Conservation (phyloP, 2,797 vertebrate genomes). For the Lepidocolaptes lacrymiger region DNA sequence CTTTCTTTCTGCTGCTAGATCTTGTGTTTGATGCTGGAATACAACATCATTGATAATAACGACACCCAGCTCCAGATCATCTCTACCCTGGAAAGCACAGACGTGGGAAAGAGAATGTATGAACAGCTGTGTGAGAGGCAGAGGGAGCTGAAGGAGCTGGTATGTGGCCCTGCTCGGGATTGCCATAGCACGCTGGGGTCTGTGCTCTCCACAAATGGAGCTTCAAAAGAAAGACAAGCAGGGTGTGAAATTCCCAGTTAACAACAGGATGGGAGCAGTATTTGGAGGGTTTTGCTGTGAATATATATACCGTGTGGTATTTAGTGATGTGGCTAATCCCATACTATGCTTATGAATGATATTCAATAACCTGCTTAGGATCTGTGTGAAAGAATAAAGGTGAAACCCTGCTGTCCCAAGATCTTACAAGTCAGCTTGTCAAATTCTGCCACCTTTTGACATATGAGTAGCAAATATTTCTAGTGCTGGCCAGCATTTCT, state of each 20-base stretch:
- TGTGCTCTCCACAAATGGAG: conserved; percentile 31
- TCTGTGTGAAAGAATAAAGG: conserved; percentile 15
- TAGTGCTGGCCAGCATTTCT: conserved; percentile 19
- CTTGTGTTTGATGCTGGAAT: conserved; percentile 97
- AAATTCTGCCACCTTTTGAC: conserved; percentile 68
- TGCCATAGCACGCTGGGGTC: not conserved
- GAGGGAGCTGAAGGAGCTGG: conserved; percentile 97
- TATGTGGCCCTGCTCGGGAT: conserved; percentile 75
- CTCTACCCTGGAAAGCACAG: conserved; percentile 97
- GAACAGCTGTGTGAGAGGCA: conserved; percentile 98
- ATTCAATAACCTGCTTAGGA: conserved; percentile 37
- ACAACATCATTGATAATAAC: conserved; percentile 99
- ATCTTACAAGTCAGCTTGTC: conserved; percentile 50
- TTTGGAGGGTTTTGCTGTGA: conserved; percentile 1
- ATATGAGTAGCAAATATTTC: conserved; percentile 37
- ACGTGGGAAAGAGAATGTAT: conserved; percentile 95
- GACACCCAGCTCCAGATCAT: conserved; percentile 99
- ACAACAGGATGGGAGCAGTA: conserved; percentile 56
- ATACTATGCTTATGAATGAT: conserved; percentile 26
- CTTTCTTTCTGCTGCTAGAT: conserved; percentile 78
- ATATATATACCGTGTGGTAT: conserved; percentile 2
- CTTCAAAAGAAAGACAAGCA: conserved; percentile 15
- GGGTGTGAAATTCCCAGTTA: conserved; percentile 64
- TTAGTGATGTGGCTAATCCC: conserved; percentile 33
- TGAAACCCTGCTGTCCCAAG: conserved; percentile 29